A percentile compares a stretch with the other conserved stretches of the same genome.
These are phyloP conservation scores for Notolepis coatsorum DNA, from an alignment of 2,797 vertebrate species.

Conservation along the genomic window DNA sequence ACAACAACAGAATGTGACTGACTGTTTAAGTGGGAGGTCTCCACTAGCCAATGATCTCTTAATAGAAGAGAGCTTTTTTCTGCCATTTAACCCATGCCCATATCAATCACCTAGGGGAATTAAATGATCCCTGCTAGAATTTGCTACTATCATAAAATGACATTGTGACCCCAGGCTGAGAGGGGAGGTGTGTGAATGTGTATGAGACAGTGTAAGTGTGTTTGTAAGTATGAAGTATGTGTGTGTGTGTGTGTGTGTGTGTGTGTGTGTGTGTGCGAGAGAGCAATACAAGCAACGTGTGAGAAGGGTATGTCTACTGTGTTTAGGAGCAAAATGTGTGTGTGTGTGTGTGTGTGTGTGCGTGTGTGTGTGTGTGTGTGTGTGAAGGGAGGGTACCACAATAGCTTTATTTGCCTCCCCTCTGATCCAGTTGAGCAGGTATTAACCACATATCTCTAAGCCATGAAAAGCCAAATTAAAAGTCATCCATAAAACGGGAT, in stretches of 20 bases:
- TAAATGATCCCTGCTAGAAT: slow-evolving; percentile 97
- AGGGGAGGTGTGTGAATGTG: slow-evolving; percentile 43
- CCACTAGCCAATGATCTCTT: slow-evolving; percentile 94
- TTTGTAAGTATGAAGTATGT: slow-evolving; percentile 17
- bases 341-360: no score
- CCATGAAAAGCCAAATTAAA: slow-evolving; percentile 95
- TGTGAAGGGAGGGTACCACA: slow-evolving; percentile 57
- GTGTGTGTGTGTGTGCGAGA: no score
- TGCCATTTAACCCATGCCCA: slow-evolving; percentile 91
- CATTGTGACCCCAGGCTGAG: slow-evolving; percentile 90
- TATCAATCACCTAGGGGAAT: slow-evolving; percentile 98
- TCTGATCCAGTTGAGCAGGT: slow-evolving; percentile 95
- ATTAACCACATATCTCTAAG: slow-evolving; percentile 95
- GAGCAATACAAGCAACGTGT: no score
- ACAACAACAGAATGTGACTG: slow-evolving; percentile 72
- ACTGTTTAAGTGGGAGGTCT: slow-evolving; percentile 98
- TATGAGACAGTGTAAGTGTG: slow-evolving; percentile 23
- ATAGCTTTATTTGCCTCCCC: slow-evolving; percentile 94
- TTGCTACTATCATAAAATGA: slow-evolving; percentile 97
- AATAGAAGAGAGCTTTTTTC: slow-evolving; percentile 95
- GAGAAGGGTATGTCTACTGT: no score
- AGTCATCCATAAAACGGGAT: slow-evolving; percentile 92
- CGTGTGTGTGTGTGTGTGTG: not conserved
- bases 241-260: slow-evolving; percentile 13
- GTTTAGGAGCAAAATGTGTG: no score